phyloP scores from a whole-genome alignment of 2,888 invertebrate species.

The Buathra laborator region DNA sequence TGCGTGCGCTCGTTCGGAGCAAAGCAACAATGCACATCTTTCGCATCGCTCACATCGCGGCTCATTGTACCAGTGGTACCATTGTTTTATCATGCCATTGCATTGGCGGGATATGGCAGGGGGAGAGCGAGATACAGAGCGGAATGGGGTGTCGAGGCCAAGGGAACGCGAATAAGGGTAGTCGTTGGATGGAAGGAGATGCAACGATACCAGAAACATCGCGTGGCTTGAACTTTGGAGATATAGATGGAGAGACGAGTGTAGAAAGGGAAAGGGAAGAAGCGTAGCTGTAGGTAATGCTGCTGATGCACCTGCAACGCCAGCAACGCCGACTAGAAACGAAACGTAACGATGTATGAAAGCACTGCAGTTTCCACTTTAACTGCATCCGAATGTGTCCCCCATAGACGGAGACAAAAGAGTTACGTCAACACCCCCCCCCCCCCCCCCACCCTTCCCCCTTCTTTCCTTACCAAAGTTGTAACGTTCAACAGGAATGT shows the following conservation, averaged over 20 bases:
- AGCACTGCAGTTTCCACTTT: slow-evolving; percentile 24
- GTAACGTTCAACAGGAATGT: slow-evolving; percentile 48
- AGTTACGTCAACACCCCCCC: slow-evolving; percentile 73
- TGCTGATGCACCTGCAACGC: slow-evolving; percentile 41
- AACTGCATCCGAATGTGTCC: slow-evolving; percentile 1
- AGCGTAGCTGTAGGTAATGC: slow-evolving; percentile 62
- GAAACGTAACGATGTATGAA: slow-evolving; percentile 10
- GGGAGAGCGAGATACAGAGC: not conserved
- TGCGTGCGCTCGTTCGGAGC: slow-evolving; percentile 38
- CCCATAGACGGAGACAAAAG: slow-evolving; percentile 73
- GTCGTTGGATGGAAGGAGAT: slow-evolving; percentile 8
- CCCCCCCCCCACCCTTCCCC: not conserved
- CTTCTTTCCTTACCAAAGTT: not conserved
- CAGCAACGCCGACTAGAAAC: slow-evolving; percentile 7
- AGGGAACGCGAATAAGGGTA: slow-evolving; percentile 31
- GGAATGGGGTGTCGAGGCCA: slow-evolving; percentile 30
- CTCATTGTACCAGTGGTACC: slow-evolving; percentile 77
- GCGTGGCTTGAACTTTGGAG: slow-evolving; percentile 1
- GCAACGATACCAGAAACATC: not conserved
- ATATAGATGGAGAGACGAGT: slow-evolving; percentile 28
- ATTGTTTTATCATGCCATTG: slow-evolving; percentile 81
- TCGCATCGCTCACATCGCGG: slow-evolving; percentile 78
- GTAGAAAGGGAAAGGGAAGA: slow-evolving; percentile 45
- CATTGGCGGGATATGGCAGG: slow-evolving; percentile 60
- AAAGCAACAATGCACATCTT: slow-evolving; percentile 77